Evolutionary conservation across 2,113 vertebrate species (phyloP), one percentile per base, ranked within the genome.

Genomic region (Eira barbara): DNA sequence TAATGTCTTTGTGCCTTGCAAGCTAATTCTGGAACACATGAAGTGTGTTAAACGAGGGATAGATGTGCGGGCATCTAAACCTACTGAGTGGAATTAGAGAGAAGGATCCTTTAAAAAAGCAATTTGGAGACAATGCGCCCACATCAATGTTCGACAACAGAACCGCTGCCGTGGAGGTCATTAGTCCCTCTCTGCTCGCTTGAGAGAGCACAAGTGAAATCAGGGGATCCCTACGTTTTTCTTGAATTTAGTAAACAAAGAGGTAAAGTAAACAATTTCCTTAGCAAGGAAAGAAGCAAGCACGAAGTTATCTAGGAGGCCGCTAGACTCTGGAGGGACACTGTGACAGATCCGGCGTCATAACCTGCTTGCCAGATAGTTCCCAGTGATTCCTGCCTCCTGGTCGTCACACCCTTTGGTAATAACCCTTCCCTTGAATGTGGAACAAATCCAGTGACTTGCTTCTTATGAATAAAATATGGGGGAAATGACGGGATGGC

Each of bases 1-100:
- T 78, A 93, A 96, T 52, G 89, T 47, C 80, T 97, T 61, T 95
- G 86, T 91, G 89, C 67, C n/a, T 90, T 83, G 42, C 20, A 92
- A 96, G 83, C 92, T 95, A 96, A 97, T 95, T 90, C 96, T 91
- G 93, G 74, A 84, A 96, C 15, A 65, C 49, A 61, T 45, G 69
- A 80, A 71, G 31, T 67, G 47, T 83, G 87, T 57, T 69, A 91
- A 45, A 82, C 49, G 55, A 94, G 65, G 84, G 42, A 36, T 5
- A 49, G 76, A 79, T 31, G 29, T 71, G 45, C 17, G 15, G 47
- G 82, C 42, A 57, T 80, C 55, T 76, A 83, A 84, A 74, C 42
- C 86, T 87, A 57, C 20, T 45, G 29, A 74, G 36, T 87, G 57
- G 95, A 86, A 90, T 82, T 36, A 61, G 76, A 52, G 59, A 59